These are phyloP conservation scores for Leptopilina syphax DNA, from an alignment of 2,888 invertebrate genomes.

Conservation along the genomic window DNA sequence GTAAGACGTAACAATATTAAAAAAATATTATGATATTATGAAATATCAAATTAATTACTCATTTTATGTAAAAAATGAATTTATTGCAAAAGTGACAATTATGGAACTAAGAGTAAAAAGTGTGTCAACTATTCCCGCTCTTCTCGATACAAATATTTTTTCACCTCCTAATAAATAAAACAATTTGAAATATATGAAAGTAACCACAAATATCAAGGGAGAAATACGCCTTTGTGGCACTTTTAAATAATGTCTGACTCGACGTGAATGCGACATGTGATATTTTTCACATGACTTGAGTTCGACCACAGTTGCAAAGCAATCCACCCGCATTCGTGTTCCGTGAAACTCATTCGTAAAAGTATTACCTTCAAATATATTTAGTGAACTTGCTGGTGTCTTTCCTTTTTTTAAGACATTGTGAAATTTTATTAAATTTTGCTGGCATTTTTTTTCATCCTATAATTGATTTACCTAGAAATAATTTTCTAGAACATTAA, in stretches of 20 bases:
- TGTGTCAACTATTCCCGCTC: too few species aligned
- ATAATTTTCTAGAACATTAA: too few species aligned
- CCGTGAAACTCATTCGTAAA: not conserved
- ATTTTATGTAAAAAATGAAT: too few species aligned
- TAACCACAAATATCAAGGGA: not conserved
- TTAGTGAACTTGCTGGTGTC: not conserved
- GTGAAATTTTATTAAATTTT: not conserved
- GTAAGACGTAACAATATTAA: too few species aligned
- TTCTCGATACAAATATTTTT: not conserved
- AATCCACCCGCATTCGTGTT: not conserved
- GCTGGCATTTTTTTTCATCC: too few species aligned
- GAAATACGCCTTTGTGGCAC: constrained; percentile 8
- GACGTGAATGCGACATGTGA: constrained; percentile 31
- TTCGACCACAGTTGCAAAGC: constrained; percentile 27
- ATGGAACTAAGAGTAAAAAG: too few species aligned
- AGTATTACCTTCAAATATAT: constrained; percentile 27
- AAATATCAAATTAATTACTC: too few species aligned
- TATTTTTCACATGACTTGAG: constrained; percentile 19
- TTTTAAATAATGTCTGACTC: constrained; percentile 10
- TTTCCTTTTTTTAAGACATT: not conserved
- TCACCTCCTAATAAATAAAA: not conserved
- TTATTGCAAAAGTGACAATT: too few species aligned
- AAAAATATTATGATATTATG: too few species aligned
- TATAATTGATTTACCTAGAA: too few species aligned
- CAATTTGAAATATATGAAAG: too few species aligned